A percentile compares a stretch with the other conserved stretches of the same genome.
phyloP scores from a whole-genome alignment of 1,140 invertebrate genomes.

The Anagrus nilaparvatae region DNA sequence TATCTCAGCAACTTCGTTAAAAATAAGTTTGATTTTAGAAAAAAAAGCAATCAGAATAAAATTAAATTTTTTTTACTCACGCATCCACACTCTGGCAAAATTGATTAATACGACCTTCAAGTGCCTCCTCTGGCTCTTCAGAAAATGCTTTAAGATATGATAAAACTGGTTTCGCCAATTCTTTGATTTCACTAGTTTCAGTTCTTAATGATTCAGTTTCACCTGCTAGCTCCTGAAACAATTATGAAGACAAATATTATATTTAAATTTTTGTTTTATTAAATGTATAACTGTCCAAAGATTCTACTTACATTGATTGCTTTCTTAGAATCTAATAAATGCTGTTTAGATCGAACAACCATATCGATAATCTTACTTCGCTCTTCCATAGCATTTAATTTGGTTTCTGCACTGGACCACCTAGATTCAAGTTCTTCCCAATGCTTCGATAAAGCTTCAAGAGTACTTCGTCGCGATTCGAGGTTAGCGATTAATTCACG shows the following conservation, averaged over 20 bases:
- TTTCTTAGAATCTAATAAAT: slow-evolving; percentile 58
- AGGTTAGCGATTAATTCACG: slow-evolving; percentile 57
- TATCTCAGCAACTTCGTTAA: too few relatives aligned
- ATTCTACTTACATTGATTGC: slow-evolving; percentile 57
- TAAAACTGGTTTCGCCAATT: slow-evolving; percentile 44
- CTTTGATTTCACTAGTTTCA: slow-evolving; percentile 38
- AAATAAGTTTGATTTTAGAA: background rate
- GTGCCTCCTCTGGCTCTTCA: slow-evolving; percentile 44
- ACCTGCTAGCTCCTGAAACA: slow-evolving; percentile 46
- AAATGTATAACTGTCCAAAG: too few relatives aligned
- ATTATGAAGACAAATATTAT: background rate
- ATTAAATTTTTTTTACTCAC: slow-evolving; percentile 42
- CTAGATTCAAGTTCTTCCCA: slow-evolving; percentile 70
- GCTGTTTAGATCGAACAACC: slow-evolving; percentile 58
- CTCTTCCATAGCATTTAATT: slow-evolving; percentile 54
- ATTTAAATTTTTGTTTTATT: too few relatives aligned
- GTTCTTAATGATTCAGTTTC: slow-evolving; percentile 48
- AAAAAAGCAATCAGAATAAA: too few relatives aligned
- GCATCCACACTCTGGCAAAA: slow-evolving; percentile 48
- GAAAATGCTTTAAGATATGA: slow-evolving; percentile 49
- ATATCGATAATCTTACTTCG: slow-evolving; percentile 63
- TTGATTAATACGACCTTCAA: slow-evolving; percentile 47
- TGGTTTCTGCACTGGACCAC: slow-evolving; percentile 53
- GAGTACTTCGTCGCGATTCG: slow-evolving; percentile 51
- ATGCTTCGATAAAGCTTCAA: slow-evolving; percentile 56